Base-by-base conservation (phyloP, 2,888 invertebrate species). In the Anoplius nigerrimus region DNA sequence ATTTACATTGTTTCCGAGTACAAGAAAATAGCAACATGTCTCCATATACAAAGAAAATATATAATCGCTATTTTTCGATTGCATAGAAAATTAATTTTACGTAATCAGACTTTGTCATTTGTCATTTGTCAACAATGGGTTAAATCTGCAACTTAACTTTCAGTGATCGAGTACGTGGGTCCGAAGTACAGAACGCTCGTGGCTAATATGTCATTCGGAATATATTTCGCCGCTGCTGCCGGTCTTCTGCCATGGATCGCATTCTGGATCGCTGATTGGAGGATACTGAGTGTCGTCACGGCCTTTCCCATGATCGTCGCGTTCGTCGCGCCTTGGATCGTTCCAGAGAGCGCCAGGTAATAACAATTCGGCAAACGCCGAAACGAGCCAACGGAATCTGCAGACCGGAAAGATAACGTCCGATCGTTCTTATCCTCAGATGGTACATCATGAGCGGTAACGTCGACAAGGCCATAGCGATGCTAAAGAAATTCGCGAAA, bases 181-280 rank as follows among this genome's bases (percentile, higher is more conserved):
- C 96, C 96, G 27, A 94, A 94, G 89, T 96, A 96, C 92, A 91
- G 97, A 55, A 96, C 96, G 0, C 93, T 96, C 83, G 95, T 97
- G 0, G 96, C 96, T 15, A 97, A 97, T 87, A 95, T 96, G 94
- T 96, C 96, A 0, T 96, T 97, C 55, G 96, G 96, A 0, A 90
- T 96, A 22, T 96, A 96, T 91, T 96, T 96, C 89, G 96, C 96
- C 0, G 89, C 93, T 60, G 96, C 95, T 3, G 93, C 96, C 0
- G 93, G 94, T 18, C 86, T 94, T 3, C 87, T 97, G 60, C 97
- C 97, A 0, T 96, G 96, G 96, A 93, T 97, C 51, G 96, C 97
- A 0, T 92, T 94, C 73, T 94, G 91, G 90, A 90, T 96, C 15
- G 92, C 92, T 0, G 92, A 97, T 85, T 97, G 97, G 97, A 91